Base-by-base conservation (phyloP, 2,888 invertebrate species). In the Girardia tigrina region DNA sequence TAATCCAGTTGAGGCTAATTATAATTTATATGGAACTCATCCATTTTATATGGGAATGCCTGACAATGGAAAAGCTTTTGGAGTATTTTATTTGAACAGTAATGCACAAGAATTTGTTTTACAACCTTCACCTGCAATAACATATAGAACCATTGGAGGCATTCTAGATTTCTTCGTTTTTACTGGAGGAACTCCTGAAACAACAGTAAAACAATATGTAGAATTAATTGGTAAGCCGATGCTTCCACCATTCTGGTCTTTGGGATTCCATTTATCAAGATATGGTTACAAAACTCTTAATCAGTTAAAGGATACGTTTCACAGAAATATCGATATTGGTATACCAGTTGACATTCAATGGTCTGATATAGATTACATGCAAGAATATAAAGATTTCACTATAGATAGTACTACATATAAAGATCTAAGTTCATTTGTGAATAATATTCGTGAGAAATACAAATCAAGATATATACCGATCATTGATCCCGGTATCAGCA, bases 201-300 rank as follows among this genome's bases (percentile, higher is more conserved):
- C 86, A 75, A 86, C 88, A 0, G 81, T 87, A 20, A 80, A 82
- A 71, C 82, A 83, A 77, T 83, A 83, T 78, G 81, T 81, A 4
- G 77, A 78, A 82, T 78, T 79, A 0, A 87, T 92, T 14, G 91
- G 91, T 0, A 85, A 87, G 77, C 91, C 92, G 0, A 88, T 88
- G 81, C 87, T 92, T 87, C 92, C 92, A 0, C 91, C 92, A 0
- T 91, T 90, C 82, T 93, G 92, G 92, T 86, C 89, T 0, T 87
- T 93, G 0, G 93, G 92, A 0, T 92, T 91, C 83, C 92, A 92
- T 84, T 85, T 92, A 28, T 90, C 91, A 87, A 88, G 89, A 87
- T 89, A 82, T 80, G 84, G 84, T 74, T 84, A 82, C 79, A 80
- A 81, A 74, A 80, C 77, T 42, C 77, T 82, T 2, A 77, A 77